Evolutionary conservation across 2,797 vertebrate genomes (phyloP).

Genomic region (Alfaro cultratus): DNA sequence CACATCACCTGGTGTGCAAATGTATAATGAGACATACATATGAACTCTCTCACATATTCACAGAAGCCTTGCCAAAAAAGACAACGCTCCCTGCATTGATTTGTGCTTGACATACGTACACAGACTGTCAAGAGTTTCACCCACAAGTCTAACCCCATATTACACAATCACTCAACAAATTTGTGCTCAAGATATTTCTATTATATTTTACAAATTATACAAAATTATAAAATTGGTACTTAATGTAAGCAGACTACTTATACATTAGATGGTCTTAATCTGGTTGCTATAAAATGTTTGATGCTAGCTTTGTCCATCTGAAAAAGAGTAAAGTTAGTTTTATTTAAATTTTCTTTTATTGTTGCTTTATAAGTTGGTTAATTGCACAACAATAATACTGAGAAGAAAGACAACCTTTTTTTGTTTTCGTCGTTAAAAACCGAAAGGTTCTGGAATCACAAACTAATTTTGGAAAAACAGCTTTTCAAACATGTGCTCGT

Average conservation of each 20-base stretch:
- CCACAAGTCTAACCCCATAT: constrained; percentile 36
- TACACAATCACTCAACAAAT: constrained; percentile 42
- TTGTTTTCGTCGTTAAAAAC: background rate
- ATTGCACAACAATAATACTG: background rate
- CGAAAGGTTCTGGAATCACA: background rate
- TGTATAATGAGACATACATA: constrained; percentile 67
- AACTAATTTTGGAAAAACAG: background rate
- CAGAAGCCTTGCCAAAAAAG: constrained; percentile 56
- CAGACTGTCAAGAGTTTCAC: constrained; percentile 45
- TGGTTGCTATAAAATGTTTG: background rate
- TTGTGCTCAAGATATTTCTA: constrained; percentile 7
- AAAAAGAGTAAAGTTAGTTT: background rate
- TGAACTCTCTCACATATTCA: constrained; percentile 49
- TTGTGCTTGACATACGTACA: constrained; percentile 55
- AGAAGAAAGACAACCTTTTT: background rate
- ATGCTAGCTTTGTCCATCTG: background rate
- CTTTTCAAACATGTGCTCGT: background rate
- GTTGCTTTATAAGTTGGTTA: background rate
- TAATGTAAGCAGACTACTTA: background rate
- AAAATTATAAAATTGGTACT: background rate
- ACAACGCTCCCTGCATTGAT: constrained; percentile 53
- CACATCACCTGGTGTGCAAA: constrained; percentile 61
- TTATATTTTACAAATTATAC: background rate
- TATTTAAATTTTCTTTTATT: background rate
- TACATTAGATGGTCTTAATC: background rate